Base-by-base conservation (phyloP, 1,140 invertebrate genomes). In the Drosophila nannoptera region DNA sequence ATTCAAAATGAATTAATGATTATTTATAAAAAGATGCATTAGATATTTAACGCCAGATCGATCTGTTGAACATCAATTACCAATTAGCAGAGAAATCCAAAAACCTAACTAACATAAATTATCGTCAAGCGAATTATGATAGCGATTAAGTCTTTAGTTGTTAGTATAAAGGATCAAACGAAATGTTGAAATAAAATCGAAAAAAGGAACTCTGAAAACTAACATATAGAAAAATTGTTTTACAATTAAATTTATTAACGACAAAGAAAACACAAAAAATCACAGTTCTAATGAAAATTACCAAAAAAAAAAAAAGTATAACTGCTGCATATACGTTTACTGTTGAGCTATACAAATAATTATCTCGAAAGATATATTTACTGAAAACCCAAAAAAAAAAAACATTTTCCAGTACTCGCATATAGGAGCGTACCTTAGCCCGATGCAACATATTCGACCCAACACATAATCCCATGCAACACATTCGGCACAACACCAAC, bases 311-410 rank as follows among this genome's bases (percentile, higher is more conserved):
- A 67, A 62, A 42, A 73, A 80, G 86, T 78, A 74, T 65, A 70
- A 86, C 76, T 80, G 76, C 73, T 84, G 73, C 80, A 84, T 84
- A 83, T 72, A 63, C 43, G 71, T 82, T 83, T 86, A 84, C 70
- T 81, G 82, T 84, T 84, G 73, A 72, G 50, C 49, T 70, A 78
- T 61, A 73, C 66, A 69, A 59, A 59, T 69, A 76, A 67, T 76
- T 73, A 80, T 73, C 60, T 72, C 35, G 35, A 81, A 73, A 58
- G 55, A 78, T 49, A 78, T 78, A 80, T 78, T 75, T 75, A 78
- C 72, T 80, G 53, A 69, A 63, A 69, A 65, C 67, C 53, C 22
- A 58, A 69, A 58, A 58, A 69, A 52, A 65, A 58, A 69, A 58
- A 58, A 69, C 61, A 65, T 69, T 69, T 64, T 56, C 46, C 61